Evolutionary conservation across 2,888 invertebrate genomes (phyloP), one percentile per base, ranked within the genome.

Genomic region (Sturmia bella): DNA sequence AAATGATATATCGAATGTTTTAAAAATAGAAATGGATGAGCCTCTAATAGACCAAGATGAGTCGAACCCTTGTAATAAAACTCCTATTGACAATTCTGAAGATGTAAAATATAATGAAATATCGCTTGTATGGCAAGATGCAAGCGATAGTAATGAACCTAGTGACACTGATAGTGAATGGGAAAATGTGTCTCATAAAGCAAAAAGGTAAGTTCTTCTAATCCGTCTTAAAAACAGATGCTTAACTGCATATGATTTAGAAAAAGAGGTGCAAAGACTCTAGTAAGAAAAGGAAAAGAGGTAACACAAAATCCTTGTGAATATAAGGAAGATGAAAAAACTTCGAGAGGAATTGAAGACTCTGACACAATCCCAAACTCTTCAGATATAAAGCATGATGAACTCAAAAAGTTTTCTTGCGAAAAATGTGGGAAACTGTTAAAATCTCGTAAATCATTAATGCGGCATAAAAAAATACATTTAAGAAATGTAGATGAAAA

Each of bases 1-100:
- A 86, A 15, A 85, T 92, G 61, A 86, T 50, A 43, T 81, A 56
- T 56, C 15, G 17, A 73, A 74, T 37, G 48, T 78, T 2, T 45
- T 82, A 15, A 82, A 82, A 70, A 45, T 78, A 13, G 82, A 82
- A 76, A 69, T 57, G 21, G 68, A 59, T 9, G 80, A 83, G 21
- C 66, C 77, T 3, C 21, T 75, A 39, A 48, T 54, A 13, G 77
- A 77, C 15, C 52, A 45, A 11, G 37, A 68, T 45, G 72, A 59
- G 3, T 13, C 19, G 0, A 17, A 5, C 11, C 48, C 41, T 2
- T n/a, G 5, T 7, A 43, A 52, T 12, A 32, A 73, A 19, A 54
- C 15, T n/a, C 3, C 15, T 39, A 0, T 24, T 27, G 61, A 48
- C 11, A 37, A 66, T 24, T 45, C 9, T 12, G 41, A 50, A 24